phyloP scores from a whole-genome alignment of 2,797 vertebrate genomes.

The Gephyroberyx darwinii region DNA sequence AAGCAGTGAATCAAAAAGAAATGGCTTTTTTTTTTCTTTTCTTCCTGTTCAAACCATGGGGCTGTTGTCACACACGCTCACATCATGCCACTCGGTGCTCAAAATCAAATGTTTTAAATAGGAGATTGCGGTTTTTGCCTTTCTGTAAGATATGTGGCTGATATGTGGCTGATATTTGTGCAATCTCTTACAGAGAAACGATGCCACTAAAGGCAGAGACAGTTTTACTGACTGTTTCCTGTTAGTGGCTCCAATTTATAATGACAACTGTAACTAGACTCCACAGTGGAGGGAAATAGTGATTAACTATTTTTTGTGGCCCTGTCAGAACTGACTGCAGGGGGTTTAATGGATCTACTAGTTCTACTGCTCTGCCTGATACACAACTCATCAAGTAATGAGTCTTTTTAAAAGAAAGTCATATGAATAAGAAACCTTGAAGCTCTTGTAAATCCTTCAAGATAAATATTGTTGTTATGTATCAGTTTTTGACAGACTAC shows the following conservation, averaged over 20 bases:
- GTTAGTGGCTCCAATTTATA: slow-evolving; percentile 3
- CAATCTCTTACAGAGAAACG: slow-evolving; percentile 8
- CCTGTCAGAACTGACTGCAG: slow-evolving; percentile 1
- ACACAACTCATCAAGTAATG: not conserved
- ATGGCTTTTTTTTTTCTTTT: slow-evolving; percentile 9
- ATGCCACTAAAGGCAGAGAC: not conserved
- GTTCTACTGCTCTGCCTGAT: not conserved
- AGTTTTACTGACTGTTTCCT: slow-evolving; percentile 16
- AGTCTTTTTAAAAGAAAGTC: not conserved
- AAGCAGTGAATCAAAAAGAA: slow-evolving; percentile 47
- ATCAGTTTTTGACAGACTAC: too few species aligned
- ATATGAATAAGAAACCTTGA: not conserved
- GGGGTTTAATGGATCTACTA: not conserved
- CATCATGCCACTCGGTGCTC: not conserved
- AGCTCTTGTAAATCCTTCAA: not conserved
- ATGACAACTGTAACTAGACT: slow-evolving; percentile 6
- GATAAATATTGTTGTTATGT: too few species aligned
- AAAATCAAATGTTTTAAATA: slow-evolving; percentile 22
- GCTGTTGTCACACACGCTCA: slow-evolving; percentile 30
- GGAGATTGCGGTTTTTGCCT: slow-evolving; percentile 17
- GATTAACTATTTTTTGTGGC: slow-evolving; percentile 13
- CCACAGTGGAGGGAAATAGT: slow-evolving; percentile 6
- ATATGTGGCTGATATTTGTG: not conserved
- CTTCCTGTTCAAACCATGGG: slow-evolving; percentile 44
- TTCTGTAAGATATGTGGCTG: slow-evolving; percentile 12